phyloP scores from a whole-genome alignment of 1,140 invertebrate species.

The Drosophila saltans region DNA sequence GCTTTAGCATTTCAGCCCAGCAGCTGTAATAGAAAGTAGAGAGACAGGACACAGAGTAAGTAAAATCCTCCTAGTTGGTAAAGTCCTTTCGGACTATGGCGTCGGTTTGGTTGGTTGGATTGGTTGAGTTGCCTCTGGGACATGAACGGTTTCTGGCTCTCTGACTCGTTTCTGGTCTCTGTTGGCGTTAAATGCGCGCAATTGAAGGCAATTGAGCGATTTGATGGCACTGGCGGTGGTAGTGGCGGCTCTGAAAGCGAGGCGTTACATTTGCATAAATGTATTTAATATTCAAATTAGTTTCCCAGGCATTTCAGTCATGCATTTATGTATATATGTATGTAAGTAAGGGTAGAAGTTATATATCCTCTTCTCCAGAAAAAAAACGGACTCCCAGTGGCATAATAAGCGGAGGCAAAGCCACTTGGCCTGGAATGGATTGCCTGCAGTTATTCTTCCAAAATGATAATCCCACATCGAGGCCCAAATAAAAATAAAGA shows the following conservation, averaged over 20 bases:
- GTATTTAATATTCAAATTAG: slow-evolving; percentile 79
- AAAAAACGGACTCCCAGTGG: neutral
- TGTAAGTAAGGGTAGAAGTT: neutral
- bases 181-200: slow-evolving; percentile 66
- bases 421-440: slow-evolving; percentile 15
- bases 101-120: neutral
- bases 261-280: slow-evolving; percentile 72
- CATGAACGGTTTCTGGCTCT: neutral
- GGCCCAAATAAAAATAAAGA: slow-evolving; percentile 38
- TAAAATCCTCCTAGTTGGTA: neutral
- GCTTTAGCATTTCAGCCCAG: slow-evolving; percentile 29
- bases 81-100: neutral
- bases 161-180: slow-evolving; percentile 11
- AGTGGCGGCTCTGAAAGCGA: slow-evolving; percentile 26
- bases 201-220: slow-evolving; percentile 74
- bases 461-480: slow-evolving; percentile 45
- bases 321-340: slow-evolving; percentile 40
- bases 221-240: slow-evolving; percentile 30
- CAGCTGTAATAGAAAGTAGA: slow-evolving; percentile 38
- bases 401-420: slow-evolving; percentile 4
- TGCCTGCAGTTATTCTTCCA: slow-evolving; percentile 38
- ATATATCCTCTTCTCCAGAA: neutral
- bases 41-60: neutral
- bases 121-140: slow-evolving; percentile 12
- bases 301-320: slow-evolving; percentile 51